phyloP scores from a whole-genome alignment of 2,113 vertebrate genomes.

The Felis catus region DNA sequence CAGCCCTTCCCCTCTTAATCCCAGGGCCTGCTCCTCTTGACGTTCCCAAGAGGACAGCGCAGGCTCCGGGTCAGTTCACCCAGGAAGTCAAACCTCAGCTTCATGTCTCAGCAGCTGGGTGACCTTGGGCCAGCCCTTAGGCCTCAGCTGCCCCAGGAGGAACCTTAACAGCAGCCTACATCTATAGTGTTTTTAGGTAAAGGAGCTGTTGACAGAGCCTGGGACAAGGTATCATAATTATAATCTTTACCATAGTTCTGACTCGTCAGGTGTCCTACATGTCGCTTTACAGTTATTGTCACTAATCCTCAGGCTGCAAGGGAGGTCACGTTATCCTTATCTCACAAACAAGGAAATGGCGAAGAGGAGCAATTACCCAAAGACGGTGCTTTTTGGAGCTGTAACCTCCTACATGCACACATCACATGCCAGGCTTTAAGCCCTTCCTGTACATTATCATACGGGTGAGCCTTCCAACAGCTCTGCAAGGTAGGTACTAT shows the following conservation, averaged over 20 bases:
- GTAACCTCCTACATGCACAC: rapidly evolving
- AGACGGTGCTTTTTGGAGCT: neutral
- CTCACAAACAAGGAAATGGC: neutral
- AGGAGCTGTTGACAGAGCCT: neutral
- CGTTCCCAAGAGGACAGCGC: rapidly evolving
- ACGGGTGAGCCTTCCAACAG: neutral
- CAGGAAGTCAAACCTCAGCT: neutral
- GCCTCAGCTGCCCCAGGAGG: neutral
- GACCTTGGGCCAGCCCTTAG: neutral
- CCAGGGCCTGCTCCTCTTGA: neutral
- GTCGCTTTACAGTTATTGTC: neutral
- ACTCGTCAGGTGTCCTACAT: too few species aligned
- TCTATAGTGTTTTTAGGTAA: neutral
- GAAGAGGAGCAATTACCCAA: neutral
- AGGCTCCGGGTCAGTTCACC: neutral
- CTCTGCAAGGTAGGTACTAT: too few species aligned
- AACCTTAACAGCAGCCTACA: neutral
- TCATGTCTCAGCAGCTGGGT: neutral
- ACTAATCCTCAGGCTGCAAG: neutral
- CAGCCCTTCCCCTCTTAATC: neutral
- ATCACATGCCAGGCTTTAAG: rapidly evolving
- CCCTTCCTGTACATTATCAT: neutral
- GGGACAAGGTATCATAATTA: neutral
- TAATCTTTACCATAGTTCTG: neutral
- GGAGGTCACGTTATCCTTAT: neutral